Base-by-base conservation (phyloP, 2,888 invertebrate genomes). In the Bombyx huttoni region DNA sequence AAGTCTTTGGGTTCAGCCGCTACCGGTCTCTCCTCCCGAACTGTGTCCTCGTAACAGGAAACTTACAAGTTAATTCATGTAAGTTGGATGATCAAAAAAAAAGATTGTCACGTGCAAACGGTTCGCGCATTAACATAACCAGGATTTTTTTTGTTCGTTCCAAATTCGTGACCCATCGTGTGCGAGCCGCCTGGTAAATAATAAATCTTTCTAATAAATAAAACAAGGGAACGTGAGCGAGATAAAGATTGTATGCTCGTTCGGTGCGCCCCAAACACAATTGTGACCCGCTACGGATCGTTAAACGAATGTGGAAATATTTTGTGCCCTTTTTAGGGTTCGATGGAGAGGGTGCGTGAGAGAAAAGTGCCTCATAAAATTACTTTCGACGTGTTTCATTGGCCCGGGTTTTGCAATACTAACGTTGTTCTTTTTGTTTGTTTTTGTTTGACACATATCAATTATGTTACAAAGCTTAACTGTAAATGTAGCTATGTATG, bases 161-260 rank as follows among this genome's bases (percentile, higher is more conserved):
- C 78, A 78, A 70, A 78, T 82, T 87, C 87, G 88, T 86, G 86
- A 88, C 82, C 78, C 86, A 70, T 75, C 85, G 87, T 87, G 88
- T 86, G 87, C 75, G 87, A 75, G 85, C 84, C 69, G 68, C 70
- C 76, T 69, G 79, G 86, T 85, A 85, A 87, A 86, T 86, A 87
- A 87, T 86, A 87, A 87, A 87, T 87, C 82, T 83, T 83, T 85
- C 86, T 86, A 88, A 87, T 88, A 87, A 87, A 86, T 87, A 86
- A 85, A 87, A 85, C 83, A 86, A 81, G 80, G 81, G 78, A 81
- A 86, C 88, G 86, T 86, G 88, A 81, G 83, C 61, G 68, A 85
- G 84, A 86, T 86, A 86, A 87, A 82, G 65, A 78, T 81, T 60
- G 85, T 84, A 67, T 76, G 76, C 64, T 90, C 79, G 59, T 85